These are phyloP conservation scores for Yponomeuta evonymella DNA, from an alignment of 2,888 invertebrate species.

Conservation along the genomic window DNA sequence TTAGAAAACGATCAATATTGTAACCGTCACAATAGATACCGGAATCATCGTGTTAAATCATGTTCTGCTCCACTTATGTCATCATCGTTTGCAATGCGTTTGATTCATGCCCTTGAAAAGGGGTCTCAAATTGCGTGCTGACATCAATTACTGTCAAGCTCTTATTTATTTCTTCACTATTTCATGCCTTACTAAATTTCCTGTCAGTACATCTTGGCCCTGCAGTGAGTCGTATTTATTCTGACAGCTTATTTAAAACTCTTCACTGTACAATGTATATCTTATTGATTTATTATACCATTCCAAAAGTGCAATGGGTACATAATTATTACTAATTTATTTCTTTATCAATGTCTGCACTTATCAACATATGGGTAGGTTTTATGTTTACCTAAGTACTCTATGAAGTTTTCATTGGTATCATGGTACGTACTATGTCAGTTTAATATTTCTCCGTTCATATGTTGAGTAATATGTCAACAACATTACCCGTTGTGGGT, in stretches of 20 bases:
- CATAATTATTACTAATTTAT: too few relatives aligned
- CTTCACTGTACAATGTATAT: background rate
- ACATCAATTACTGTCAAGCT: background rate
- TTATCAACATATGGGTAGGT: too few relatives aligned
- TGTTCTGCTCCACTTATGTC: background rate
- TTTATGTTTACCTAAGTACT: too few relatives aligned
- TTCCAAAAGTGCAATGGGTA: too few relatives aligned
- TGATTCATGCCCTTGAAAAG: background rate
- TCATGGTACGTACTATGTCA: too few relatives aligned
- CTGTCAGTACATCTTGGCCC: background rate
- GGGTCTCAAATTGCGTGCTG: background rate
- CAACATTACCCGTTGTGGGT: too few relatives aligned
- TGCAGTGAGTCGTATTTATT: background rate
- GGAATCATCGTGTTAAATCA: background rate
- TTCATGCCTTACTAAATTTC: background rate
- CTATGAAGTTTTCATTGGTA: too few relatives aligned
- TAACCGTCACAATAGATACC: background rate
- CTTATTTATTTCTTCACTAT: background rate
- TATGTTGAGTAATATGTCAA: too few relatives aligned
- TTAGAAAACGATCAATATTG: background rate
- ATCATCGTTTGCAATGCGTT: background rate
- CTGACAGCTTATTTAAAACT: background rate
- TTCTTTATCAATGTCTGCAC: too few relatives aligned
- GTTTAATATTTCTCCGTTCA: too few relatives aligned
- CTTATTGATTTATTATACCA: background rate